Evolutionary conservation across 2,797 vertebrate species (phyloP), one percentile per base, ranked within the genome.

Genomic region (Lindbergichthys nudifrons): DNA sequence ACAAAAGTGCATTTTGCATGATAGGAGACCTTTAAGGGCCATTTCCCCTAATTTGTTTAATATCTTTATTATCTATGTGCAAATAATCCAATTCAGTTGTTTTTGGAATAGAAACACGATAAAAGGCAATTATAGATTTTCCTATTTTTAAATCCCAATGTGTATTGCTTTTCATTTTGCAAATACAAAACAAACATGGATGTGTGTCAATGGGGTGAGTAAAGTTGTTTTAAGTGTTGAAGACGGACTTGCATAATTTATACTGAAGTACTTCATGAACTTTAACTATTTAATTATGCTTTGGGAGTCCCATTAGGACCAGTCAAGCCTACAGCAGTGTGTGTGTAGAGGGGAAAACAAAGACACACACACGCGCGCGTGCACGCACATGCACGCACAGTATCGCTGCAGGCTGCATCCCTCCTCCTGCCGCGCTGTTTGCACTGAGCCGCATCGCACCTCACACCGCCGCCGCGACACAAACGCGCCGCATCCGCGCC

Each of bases 341-440:
- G 65, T 39, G 47, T 60, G 43, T 56, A 41, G 59, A 56, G 51
- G 63, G n/a, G n/a, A 19, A 26, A 30, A 21, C 59, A 13, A 51
- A n/a, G n/a, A 2, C 26, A 2, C 61, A 0, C 30, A 2, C 26
- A 2, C 61, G 0, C 30, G 6, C 53, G 1, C 51, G 2, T 36
- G n/a, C 62, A 0, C 48, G 14, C 68, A n/a, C 67, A 16, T 47
- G 15, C 77, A 23, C 72, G 5, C n/a, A 0, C 32, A 36, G 32
- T 26, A 16, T 18, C 68, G 62, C 63, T 79, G 82, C 85, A 73
- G 73, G 80, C 76, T 79, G 78, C 83, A 63, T 60, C 79, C 64
- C 23, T 60, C 60, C 56, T 51, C 66, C 77, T 19, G 53, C 68
- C 18, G 63, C 54, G 42, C 5, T 3, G 21, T 52, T 46, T 52